Conservation (phyloP, 1,140 invertebrate genomes). For the Lepidostoma basale region DNA sequence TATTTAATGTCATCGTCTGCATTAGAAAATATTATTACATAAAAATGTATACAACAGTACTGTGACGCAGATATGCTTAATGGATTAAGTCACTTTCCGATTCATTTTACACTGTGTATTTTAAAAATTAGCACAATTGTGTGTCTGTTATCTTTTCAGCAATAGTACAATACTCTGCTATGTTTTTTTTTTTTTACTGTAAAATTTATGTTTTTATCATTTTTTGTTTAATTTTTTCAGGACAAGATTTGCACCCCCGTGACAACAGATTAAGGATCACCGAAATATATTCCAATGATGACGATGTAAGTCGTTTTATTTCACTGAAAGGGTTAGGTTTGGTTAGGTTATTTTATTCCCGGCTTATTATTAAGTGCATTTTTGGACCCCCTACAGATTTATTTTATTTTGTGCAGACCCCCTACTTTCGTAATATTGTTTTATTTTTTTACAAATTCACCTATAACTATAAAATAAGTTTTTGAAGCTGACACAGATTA, state of each 20-base stretch:
- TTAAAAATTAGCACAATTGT: not conserved
- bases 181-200: not conserved
- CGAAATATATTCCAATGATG: constrained; percentile 58
- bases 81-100: too few relatives aligned
- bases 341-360: not conserved
- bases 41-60: too few relatives aligned
- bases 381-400: not conserved
- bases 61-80: too few relatives aligned
- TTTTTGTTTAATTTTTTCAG: constrained; percentile 61
- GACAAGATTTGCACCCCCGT: constrained; percentile 63
- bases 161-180: not conserved
- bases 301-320: constrained; percentile 47
- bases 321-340: constrained; percentile 1
- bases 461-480: too few relatives aligned
- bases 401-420: too few relatives aligned
- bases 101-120: too few relatives aligned
- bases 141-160: not conserved
- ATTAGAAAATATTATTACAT: too few relatives aligned
- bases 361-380: not conserved
- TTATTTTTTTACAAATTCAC: not conserved
- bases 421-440: not conserved
- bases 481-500: too few relatives aligned
- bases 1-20: too few relatives aligned
- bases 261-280: constrained; percentile 60
- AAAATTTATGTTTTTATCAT: not conserved